Base-by-base conservation (phyloP, 2,888 invertebrate species). In the Teleiodes luculella region DNA sequence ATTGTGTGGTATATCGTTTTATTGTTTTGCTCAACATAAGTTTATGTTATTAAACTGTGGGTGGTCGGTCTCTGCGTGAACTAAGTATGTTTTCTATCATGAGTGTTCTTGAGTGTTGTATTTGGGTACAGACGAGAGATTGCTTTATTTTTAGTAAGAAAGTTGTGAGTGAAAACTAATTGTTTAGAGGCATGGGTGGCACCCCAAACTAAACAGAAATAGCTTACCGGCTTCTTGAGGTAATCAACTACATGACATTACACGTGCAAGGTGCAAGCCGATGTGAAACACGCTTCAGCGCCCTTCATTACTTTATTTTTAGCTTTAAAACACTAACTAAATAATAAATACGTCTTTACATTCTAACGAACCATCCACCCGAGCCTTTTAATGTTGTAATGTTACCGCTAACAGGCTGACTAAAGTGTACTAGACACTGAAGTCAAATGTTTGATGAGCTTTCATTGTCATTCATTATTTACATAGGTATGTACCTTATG, bases 231-330 rank as follows among this genome's bases (percentile, higher is more conserved):
- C 68, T 74, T 67, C 67, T 69, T 70, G 63, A 80, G 74, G 80
- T 83, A 84, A 83, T 86, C 78, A 80, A 75, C 66, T 71, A 74
- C 80, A 80, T 72, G 84, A 82, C 85, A 83, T 72, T 79, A 80
- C 84, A 83, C 86, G 83, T 81, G 78, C 67, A 77, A 83, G 72
- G 87, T 87, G 88, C 78, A 77, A 85, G 78, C 67, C 66, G 80
- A 87, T 67, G 75, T 64, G 73, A 77, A 74, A 73, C 87, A 86
- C 61, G 69, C 72, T 65, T 72, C 69, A 68, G 67, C 74, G 70
- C 79, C 79, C 80, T 75, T 76, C 78, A 68, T 74, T 79, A 70
- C 72, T 76, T 82, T 86, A 84, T 85, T 85, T 80, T 80, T 79
- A 75, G 63, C 65, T 63, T 66, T 65, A 75, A 74, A 72, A 69